A percentile compares a stretch with the other conserved stretches of the same genome.
phyloP scores from a whole-genome alignment of 2,113 vertebrate species.

The Cygnus atratus region DNA sequence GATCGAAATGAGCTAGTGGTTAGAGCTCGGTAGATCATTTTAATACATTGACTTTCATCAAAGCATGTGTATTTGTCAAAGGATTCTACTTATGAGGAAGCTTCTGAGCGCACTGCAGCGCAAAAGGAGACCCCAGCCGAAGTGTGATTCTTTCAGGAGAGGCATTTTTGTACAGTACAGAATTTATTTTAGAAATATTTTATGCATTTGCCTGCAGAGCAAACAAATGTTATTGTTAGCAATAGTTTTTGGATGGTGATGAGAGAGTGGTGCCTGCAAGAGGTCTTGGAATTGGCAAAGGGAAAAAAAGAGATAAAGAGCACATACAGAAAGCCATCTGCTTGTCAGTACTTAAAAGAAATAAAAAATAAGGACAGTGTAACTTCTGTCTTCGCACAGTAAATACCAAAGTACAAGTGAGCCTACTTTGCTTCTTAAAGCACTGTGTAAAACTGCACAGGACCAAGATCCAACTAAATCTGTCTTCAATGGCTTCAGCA shows the following conservation, averaged over 20 bases:
- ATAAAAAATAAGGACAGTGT: not conserved
- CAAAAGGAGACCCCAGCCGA: not conserved
- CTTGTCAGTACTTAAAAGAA: not conserved
- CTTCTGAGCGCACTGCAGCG: not conserved
- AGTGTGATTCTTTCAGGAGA: not conserved
- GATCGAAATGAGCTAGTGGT: not conserved
- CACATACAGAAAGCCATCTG: not conserved
- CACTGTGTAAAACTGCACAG: not conserved
- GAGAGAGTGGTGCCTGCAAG: not conserved
- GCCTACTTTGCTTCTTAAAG: not conserved
- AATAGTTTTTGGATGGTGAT: not conserved
- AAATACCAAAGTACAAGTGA: not conserved
- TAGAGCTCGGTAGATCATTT: not conserved
- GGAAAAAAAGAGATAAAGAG: not conserved
- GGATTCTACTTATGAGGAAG: not conserved
- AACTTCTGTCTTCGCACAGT: not conserved
- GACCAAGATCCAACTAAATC: not conserved
- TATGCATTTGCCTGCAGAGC: not conserved
- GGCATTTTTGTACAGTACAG: not conserved
- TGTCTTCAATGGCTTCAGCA: not conserved
- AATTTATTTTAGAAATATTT: not conserved
- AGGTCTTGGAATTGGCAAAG: not conserved
- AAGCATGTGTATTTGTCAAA: not conserved
- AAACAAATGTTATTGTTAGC: not conserved
- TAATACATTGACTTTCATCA: not conserved